Conservation (phyloP, 2,113 vertebrate species). For the Nothocercus julius region DNA sequence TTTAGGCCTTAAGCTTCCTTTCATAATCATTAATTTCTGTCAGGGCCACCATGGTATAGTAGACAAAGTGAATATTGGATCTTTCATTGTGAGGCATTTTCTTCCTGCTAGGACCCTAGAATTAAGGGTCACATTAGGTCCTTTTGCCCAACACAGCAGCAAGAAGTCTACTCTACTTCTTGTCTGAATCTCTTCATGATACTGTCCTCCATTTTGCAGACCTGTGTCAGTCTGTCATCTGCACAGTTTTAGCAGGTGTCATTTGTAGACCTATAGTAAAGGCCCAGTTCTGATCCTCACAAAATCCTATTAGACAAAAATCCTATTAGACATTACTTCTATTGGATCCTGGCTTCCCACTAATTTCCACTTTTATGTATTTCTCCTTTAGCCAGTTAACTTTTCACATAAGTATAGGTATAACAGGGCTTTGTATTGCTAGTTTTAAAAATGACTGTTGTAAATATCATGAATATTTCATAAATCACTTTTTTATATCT, state of each 20-base stretch:
- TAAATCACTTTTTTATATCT: background rate
- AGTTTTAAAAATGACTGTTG: background rate
- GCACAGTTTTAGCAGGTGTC: background rate
- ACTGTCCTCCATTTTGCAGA: background rate
- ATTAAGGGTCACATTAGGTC: background rate
- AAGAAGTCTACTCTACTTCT: background rate
- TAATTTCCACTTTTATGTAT: background rate
- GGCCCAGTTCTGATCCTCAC: background rate
- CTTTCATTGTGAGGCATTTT: background rate
- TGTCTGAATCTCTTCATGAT: background rate
- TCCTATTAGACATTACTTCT: background rate
- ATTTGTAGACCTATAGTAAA: background rate
- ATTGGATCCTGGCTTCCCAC: background rate
- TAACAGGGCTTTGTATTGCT: background rate
- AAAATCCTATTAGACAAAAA: background rate
- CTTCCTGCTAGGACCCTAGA: background rate
- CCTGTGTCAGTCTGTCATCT: background rate
- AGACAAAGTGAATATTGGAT: background rate
- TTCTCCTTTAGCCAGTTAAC: background rate
- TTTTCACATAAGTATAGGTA: background rate
- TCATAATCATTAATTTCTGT: background rate
- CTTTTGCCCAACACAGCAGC: fast-evolving
- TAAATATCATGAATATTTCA: background rate
- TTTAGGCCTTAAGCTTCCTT: background rate
- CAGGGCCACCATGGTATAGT: background rate